Base-by-base conservation (phyloP, 2,113 vertebrate genomes). In the Scolopax mira region DNA sequence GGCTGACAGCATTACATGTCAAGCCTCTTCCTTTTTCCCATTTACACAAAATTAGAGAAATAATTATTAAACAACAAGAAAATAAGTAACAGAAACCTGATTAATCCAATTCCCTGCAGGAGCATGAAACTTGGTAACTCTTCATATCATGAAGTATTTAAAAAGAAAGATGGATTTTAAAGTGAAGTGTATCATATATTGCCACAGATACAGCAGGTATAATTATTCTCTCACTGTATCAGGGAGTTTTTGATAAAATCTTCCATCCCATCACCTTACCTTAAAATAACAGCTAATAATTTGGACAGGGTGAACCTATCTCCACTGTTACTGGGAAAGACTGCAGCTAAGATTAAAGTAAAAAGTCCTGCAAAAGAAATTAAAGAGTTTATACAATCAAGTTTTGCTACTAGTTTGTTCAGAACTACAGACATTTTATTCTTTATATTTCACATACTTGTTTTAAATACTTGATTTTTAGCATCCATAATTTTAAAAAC, bases 231-330 rank as follows among this genome's bases (percentile, higher is more conserved):
- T 79, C 67, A 79, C 3, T 33, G 4, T 19, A 66, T 23, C 37
- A 46, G 6, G 3, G 9, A 91, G 7, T 14, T 83, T 74, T 73
- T 67, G 28, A 88, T 7, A 37, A 64, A 64, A 61, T 44, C 16
- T 49, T 89, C 39, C 37, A 72, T 39, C 61, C 57, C 35, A 62
- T 71, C 71, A 90, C 93, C 97, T 97, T 98, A 99, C 99, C 99
- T 99, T 96, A 99, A 98, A 97, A 98, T 97, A 88, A 99, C 99
- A 58, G 99, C 99, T 84, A 99, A 79, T 57, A 99, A 97, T 89
- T 99, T 99, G 96, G 99, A 99, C 96, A 99, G 96, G 24, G 99
- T 99, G 97, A 99, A 99, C 8, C 99, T 98, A 91, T 99, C 99
- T 57, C 98, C 99, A 97, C 99, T 99, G 98, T 99, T 99, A 96